These are phyloP conservation scores for Alethe diademata DNA, from an alignment of 2,113 vertebrate genomes.

Conservation along the genomic window DNA sequence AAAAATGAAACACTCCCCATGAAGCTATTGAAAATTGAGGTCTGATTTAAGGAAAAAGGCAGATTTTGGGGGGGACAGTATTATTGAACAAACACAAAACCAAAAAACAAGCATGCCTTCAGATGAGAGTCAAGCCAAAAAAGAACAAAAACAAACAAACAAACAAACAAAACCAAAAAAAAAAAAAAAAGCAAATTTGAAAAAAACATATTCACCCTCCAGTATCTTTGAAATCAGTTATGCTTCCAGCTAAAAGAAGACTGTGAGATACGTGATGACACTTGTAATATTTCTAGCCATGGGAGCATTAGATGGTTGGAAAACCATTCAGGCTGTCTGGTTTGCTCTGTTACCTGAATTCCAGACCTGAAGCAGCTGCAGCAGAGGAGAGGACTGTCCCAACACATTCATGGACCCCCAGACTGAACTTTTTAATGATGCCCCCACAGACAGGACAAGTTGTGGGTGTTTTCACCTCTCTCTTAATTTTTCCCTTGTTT, in stretches of 20 bases:
- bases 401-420: not conserved
- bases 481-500: not conserved
- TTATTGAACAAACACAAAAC: not conserved
- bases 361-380: not conserved
- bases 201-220: not conserved
- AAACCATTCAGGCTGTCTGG: not conserved
- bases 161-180: not conserved
- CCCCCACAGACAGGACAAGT: not conserved
- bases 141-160: too few species aligned
- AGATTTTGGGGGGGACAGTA: not conserved
- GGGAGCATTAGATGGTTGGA: not conserved
- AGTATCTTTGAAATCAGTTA: not conserved
- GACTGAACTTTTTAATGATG: not conserved
- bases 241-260: not conserved
- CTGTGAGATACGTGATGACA: not conserved
- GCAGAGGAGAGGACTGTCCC: not conserved
- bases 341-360: not conserved
- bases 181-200: not conserved
- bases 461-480: not conserved
- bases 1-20: not conserved
- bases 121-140: not conserved
- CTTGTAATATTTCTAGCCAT: not conserved
- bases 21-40: not conserved
- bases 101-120: not conserved
- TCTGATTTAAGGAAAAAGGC: not conserved